Evolutionary conservation across 2,888 invertebrate species (phyloP).

Genomic region (Labia minor): DNA sequence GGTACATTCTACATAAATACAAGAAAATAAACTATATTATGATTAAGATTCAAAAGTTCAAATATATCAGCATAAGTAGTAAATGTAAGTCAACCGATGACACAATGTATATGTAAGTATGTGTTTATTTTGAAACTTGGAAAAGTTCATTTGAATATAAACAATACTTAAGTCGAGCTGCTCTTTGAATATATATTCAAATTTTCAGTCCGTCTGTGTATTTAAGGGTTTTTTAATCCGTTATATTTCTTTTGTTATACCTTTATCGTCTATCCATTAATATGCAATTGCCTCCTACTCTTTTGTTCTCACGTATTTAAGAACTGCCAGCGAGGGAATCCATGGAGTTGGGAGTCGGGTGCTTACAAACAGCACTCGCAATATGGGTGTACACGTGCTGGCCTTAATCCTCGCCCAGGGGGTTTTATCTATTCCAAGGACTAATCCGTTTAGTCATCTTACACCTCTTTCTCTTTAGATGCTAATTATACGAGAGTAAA

Average conservation of each 20-base stretch:
- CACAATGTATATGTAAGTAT: too few relatives aligned
- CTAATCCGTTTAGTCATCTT: slow-evolving; percentile 13
- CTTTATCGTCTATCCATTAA: background rate
- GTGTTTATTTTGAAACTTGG: too few relatives aligned
- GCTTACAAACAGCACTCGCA: background rate
- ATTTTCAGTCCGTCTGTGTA: background rate
- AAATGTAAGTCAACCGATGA: too few relatives aligned
- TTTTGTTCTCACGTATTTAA: slow-evolving; percentile 2
- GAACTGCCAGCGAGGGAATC: background rate
- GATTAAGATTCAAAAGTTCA: too few relatives aligned
- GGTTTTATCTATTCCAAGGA: background rate
- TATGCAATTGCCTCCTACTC: slow-evolving; percentile 3
- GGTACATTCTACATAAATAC: too few relatives aligned
- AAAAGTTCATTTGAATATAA: too few relatives aligned
- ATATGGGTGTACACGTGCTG: slow-evolving; percentile 13
- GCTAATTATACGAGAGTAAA: slow-evolving; percentile 2
- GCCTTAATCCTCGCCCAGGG: background rate
- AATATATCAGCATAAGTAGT: too few relatives aligned
- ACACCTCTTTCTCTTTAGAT: slow-evolving; percentile 2
- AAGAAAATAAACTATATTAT: too few relatives aligned
- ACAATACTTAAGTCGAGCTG: too few relatives aligned
- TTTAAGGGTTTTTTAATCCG: slow-evolving; percentile 4
- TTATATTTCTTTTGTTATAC: background rate
- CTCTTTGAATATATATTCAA: background rate
- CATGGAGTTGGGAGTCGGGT: background rate